A percentile compares a stretch with the other conserved stretches of the same genome.
These are phyloP conservation scores for Axea sp. DNA, from an alignment of 2,888 invertebrate genomes.

Conservation along the genomic window DNA sequence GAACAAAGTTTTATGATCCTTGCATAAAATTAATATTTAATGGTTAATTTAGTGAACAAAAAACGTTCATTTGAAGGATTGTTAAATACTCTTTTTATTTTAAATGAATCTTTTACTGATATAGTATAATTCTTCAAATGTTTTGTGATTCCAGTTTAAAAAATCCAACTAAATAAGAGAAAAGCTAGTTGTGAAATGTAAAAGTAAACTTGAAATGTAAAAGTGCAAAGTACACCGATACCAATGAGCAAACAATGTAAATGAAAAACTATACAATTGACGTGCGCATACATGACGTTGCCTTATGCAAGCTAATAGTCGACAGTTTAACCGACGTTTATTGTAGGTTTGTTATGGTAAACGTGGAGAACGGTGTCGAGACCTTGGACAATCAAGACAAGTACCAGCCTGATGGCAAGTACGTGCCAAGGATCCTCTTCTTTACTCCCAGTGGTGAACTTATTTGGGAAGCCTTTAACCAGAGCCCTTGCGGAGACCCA, in stretches of 20 bases:
- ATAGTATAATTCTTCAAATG: too few relatives aligned
- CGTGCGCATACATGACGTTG: constrained; percentile 32
- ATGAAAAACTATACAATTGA: constrained; percentile 47
- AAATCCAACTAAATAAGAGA: constrained; percentile 18
- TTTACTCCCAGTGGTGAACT: constrained; percentile 82
- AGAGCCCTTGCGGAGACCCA: constrained; percentile 82
- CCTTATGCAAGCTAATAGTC: constrained; percentile 24
- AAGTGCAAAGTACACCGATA: constrained; percentile 29
- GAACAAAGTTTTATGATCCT: too few relatives aligned
- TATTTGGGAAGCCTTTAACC: constrained; percentile 82
- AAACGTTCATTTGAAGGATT: too few relatives aligned
- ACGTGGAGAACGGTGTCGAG: constrained; percentile 81
- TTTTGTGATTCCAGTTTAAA: background rate
- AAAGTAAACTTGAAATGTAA: constrained; percentile 26
- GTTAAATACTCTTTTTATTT: too few relatives aligned
- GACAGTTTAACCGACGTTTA: constrained; percentile 41
- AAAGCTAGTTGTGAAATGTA: constrained; percentile 41
- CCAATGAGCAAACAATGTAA: constrained; percentile 45
- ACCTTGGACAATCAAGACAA: constrained; percentile 80
- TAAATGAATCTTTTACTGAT: too few relatives aligned
- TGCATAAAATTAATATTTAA: too few relatives aligned
- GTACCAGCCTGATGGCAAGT: constrained; percentile 84
- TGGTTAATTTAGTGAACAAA: too few relatives aligned
- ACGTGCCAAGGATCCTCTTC: constrained; percentile 85
- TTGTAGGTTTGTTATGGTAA: constrained; percentile 84